phyloP scores from a whole-genome alignment of 1,140 invertebrate species.

The Rhopalosiphum maidis region DNA sequence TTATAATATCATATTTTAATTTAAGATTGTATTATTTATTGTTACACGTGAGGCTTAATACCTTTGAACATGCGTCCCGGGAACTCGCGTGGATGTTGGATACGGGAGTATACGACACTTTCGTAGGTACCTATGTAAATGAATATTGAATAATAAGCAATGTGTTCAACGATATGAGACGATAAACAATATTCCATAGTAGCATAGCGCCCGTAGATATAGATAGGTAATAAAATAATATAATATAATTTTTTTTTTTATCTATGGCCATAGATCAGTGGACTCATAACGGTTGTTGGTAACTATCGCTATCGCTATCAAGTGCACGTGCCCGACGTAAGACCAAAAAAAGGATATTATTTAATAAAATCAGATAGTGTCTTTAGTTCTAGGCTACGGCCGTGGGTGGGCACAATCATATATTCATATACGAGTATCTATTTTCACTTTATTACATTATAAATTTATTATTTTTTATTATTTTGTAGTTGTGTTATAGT shows the following conservation, averaged over 20 bases:
- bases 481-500: too few species aligned
- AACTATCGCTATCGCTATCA: too few species aligned
- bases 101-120: neutral
- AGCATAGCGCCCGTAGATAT: neutral
- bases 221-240: neutral
- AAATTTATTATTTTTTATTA: too few species aligned
- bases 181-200: neutral
- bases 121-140: neutral
- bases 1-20: neutral
- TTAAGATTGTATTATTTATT: neutral
- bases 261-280: neutral
- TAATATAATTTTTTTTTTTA: neutral
- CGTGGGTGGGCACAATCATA: too few species aligned
- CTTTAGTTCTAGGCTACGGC: too few species aligned
- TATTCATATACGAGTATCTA: too few species aligned
- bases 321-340: too few species aligned
- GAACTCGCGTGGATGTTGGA: neutral
- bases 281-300: neutral
- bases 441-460: too few species aligned
- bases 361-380: too few species aligned
- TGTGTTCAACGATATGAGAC: neutral
- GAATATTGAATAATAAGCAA: neutral
- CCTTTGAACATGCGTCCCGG: neutral
- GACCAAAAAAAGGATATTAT: too few species aligned
- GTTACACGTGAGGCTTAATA: neutral